These are phyloP conservation scores for Cheirogaleus medius DNA, from an alignment of 2,113 vertebrate genomes.

Conservation along the genomic window DNA sequence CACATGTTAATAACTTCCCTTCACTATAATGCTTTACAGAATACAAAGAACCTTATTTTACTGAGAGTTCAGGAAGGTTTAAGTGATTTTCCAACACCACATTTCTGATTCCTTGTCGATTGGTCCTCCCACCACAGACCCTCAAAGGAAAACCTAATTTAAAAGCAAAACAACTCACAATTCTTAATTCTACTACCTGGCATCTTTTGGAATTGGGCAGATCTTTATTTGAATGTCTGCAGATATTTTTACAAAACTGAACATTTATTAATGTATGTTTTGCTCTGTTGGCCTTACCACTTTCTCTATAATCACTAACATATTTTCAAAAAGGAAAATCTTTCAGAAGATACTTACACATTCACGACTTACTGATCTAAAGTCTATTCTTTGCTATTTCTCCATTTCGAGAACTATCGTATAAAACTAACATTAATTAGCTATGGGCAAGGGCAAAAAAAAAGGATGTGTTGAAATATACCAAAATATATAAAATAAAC, in stretches of 20 bases:
- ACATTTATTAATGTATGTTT: background rate
- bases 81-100: background rate
- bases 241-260: background rate
- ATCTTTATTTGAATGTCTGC: background rate
- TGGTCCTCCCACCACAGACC: background rate
- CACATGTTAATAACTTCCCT: background rate
- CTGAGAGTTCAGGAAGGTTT: background rate
- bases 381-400: background rate
- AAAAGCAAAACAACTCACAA: slow-evolving; percentile 23
- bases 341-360: background rate
- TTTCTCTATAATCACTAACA: background rate
- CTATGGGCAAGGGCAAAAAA: background rate
- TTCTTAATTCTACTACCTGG: background rate
- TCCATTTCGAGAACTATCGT: background rate
- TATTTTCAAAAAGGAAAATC: background rate
- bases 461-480: background rate
- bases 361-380: background rate
- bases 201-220: background rate
- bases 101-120: background rate
- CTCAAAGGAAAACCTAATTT: slow-evolving; percentile 19
- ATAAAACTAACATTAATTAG: background rate
- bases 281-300: background rate
- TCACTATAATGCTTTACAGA: background rate
- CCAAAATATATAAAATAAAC: slow-evolving; percentile 19
- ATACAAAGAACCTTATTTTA: background rate